Evolutionary conservation across 2,113 vertebrate species (phyloP).

Genomic region (Todiramphus chloris): DNA sequence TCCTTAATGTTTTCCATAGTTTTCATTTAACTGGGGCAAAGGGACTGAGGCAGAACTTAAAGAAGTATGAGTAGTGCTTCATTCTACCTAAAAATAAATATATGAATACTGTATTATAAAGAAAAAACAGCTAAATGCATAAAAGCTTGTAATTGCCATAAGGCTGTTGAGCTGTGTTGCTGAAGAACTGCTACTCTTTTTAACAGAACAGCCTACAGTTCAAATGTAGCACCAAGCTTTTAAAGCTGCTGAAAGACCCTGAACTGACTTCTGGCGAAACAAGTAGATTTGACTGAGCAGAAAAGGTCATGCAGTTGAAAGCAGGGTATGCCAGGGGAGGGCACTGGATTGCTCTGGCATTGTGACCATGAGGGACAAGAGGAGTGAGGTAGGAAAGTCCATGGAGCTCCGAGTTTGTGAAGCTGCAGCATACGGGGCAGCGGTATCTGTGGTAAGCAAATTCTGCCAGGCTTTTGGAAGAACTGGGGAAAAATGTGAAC

Average conservation of each 20-base stretch:
- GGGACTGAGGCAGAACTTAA: background rate
- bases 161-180: background rate
- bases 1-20: background rate
- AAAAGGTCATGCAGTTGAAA: background rate
- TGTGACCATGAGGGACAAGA: background rate
- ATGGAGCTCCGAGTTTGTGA: background rate
- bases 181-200: background rate
- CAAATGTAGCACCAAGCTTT: background rate
- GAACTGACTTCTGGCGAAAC: background rate
- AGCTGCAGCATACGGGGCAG: background rate
- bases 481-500: background rate
- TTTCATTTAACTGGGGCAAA: background rate
- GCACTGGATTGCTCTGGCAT: background rate
- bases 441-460: background rate
- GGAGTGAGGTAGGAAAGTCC: background rate
- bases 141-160: background rate
- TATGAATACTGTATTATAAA: background rate
- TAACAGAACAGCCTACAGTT: background rate
- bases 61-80: background rate
- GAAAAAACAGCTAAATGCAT: background rate
- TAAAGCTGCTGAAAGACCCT: constrained; percentile 4
- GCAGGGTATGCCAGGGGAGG: background rate
- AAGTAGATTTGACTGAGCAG: background rate
- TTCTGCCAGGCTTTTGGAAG: background rate
- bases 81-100: constrained; percentile 12